Base-by-base conservation (phyloP, 2,113 vertebrate species). In the Erpornis zantholeuca region DNA sequence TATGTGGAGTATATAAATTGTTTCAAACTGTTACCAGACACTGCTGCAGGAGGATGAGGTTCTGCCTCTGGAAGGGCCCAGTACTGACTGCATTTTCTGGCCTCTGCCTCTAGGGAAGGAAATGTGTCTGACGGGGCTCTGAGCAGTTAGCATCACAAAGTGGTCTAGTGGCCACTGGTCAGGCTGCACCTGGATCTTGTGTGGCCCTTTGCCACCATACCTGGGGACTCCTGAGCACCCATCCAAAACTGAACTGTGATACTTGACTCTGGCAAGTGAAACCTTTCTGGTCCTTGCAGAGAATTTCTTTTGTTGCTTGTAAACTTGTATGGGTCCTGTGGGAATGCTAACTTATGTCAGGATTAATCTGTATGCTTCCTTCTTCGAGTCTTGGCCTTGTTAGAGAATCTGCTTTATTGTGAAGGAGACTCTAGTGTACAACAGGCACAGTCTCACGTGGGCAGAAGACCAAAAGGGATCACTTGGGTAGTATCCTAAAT, bases 21-120 rank as follows among this genome's bases (percentile, higher is more conserved):
- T 71, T 86, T 80, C 29, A 72, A 50, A 44, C 42, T 36, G 35
- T n/a, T 72, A 27, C 25, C 36, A 56, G 24, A 10, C 1, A 0
- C 42, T 12, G 0, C 12, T 35, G 31, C 0, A 1, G 31, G n/a
- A 64, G 10, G 24, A 24, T 0, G 2, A 42, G 18, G 19, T 66
- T 92, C 36, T 82, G 45, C 22, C 35, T 54, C 44, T 76, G 42
- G 11, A 42, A 28, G 5, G 10, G 12, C 3, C 14, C 7, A 3
- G 20, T 59, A 7, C 28, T 68, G 22, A 22, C 28, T 76, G 35
- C 9, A 22, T n/a, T 88, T 16, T 82, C 31, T 6, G 15, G 33
- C 40, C 29, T 17, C 60, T 91, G 47, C 31, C 16, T 47, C 15
- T 24, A 17, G 40, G 44, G 33, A 63, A 57, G 50, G 33, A 57